Conservation (phyloP, 2,888 invertebrate species). For the Schizotus pectinicornis region DNA sequence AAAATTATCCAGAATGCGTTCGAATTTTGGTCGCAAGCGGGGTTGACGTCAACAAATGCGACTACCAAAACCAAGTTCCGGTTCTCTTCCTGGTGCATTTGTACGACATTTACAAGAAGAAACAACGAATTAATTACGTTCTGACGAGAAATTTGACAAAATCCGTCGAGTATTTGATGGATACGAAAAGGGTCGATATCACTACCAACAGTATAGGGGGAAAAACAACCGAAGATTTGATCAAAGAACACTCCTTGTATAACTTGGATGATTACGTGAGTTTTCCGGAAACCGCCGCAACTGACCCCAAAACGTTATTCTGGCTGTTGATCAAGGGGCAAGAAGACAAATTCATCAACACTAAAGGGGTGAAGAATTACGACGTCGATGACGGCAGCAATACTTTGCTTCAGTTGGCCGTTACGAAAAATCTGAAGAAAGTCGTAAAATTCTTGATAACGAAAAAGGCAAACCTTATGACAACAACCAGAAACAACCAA, state of each 20-base stretch:
- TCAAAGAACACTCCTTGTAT: not conserved
- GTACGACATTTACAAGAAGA: not conserved
- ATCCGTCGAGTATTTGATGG: conserved; percentile 8
- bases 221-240: not conserved
- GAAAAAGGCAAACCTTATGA: conserved; percentile 9
- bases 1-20: conserved; percentile 61
- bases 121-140: not conserved
- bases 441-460: conserved; percentile 10
- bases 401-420: conserved; percentile 17
- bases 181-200: conserved; percentile 2
- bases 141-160: conserved; percentile 9
- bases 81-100: not conserved
- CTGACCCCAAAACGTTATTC: not conserved
- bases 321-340: conserved; percentile 2
- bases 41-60: conserved; percentile 64
- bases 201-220: too few species aligned
- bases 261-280: not conserved
- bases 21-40: conserved; percentile 63
- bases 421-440: conserved; percentile 10
- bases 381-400: conserved; percentile 19
- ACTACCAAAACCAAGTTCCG: conserved; percentile 45
- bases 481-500: conserved; percentile 14
- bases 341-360: conserved; percentile 6
- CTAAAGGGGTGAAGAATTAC: not conserved
- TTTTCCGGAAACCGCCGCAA: not conserved